Percentiles rank a stretch among this genome's conserved stretches.
Evolutionary conservation across 1,140 invertebrate genomes (phyloP).

Genomic region (Drosophila nigromelanica): DNA sequence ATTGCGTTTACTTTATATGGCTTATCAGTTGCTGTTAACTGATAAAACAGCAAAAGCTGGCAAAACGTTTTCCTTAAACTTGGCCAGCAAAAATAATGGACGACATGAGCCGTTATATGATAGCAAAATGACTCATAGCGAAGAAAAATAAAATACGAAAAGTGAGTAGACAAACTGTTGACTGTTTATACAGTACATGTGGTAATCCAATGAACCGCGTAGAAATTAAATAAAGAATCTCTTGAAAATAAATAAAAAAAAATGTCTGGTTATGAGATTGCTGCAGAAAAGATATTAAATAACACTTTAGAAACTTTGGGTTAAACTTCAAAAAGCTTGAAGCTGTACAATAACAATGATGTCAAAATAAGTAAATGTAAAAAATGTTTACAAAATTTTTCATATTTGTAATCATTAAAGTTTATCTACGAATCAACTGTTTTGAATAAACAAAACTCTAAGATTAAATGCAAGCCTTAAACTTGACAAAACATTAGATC

Average conservation of each 20-base stretch:
- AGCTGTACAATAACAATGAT: no score
- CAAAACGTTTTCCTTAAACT: slow-evolving; percentile 54
- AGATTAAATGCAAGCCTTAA: no score
- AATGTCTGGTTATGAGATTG: neutral
- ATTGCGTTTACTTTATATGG: slow-evolving; percentile 60
- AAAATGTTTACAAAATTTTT: no score
- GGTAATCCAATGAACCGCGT: slow-evolving; percentile 8
- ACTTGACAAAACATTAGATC: no score
- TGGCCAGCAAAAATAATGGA: slow-evolving; percentile 41
- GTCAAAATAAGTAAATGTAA: no score
- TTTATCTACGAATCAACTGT: no score
- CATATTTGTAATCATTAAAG: no score
- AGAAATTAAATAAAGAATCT: neutral
- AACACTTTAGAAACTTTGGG: no score
- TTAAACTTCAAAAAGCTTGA: no score
- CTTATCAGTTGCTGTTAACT: slow-evolving; percentile 59
- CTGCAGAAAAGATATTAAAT: slow-evolving; percentile 2
- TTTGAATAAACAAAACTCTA: no score
- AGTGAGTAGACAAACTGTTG: slow-evolving; percentile 22
- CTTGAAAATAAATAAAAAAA: neutral
- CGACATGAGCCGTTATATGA: slow-evolving; percentile 55
- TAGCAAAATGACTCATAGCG: slow-evolving; percentile 59
- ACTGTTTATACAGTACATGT: slow-evolving; percentile 17
- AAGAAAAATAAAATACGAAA: slow-evolving; percentile 19
- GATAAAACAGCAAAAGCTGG: slow-evolving; percentile 40